Base-by-base conservation (phyloP, 2,888 invertebrate genomes). In the Cistogaster globosa region DNA sequence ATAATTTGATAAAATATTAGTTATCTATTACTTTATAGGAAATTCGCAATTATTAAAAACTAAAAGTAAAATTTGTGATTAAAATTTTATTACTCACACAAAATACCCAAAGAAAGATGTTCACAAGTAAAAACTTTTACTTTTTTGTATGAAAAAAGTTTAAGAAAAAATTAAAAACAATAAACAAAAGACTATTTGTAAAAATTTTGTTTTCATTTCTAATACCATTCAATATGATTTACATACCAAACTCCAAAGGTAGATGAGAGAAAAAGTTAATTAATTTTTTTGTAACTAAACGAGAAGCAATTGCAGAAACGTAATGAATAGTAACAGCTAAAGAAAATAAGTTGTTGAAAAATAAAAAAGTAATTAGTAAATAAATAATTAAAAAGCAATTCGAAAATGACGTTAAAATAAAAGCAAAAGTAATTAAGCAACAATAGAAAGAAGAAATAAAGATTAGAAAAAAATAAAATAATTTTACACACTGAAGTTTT, bases 381-480 rank as follows among this genome's bases (percentile, higher is more conserved):
- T 42, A 14, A 14, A 14, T n/a, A 48, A 48, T 5, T 7, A 38
- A 38, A 38, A 38, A 51, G 51, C 8, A 68, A 36, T 20, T 11
- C 26, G n/a, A 36, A 63, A 58, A n/a, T n/a, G 16, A 57, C 8
- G 36, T 72, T 72, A 16, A 65, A 80, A 72, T 65, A 80, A 81
- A 81, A 81, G 80, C 80, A 81, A 81, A 81, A 81, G 74, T 81
- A 74, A 81, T 81, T 81, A 81, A 68, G 53, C 42, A 20, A 32
- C 51, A 20, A 16, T 14, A 16, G 45, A 48, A 48, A n/a, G 5
- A 48, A 6, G 14, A 3, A 26, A 26, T 2, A 2, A 45, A 45
- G 6, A 48, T 16, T n/a, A 48, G 14, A 48, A n/a, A 48, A 48
- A n/a, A n/a, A n/a, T n/a, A n/a, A 48, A 48, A 48, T 14, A 4